Evolutionary conservation across 1,140 invertebrate genomes (phyloP).

Genomic region (Paralvinella palmiformis): DNA sequence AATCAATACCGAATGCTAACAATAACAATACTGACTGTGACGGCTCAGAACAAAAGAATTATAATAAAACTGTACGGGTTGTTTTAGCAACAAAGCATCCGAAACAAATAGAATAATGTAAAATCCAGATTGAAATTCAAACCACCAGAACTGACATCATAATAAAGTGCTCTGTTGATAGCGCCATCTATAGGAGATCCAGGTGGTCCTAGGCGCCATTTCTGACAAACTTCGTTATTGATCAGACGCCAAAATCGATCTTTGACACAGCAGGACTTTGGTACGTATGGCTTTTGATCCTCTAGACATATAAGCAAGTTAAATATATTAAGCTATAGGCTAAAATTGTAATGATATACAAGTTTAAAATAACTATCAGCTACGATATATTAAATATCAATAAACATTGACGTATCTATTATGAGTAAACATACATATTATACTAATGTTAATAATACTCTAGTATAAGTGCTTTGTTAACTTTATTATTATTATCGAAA

Average conservation of each 20-base stretch:
- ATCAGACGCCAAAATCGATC: constrained; percentile 14
- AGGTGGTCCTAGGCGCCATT: constrained; percentile 17
- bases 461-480: too few species aligned
- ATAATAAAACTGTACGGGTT: background rate
- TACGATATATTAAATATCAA: too few species aligned
- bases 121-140: background rate
- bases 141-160: constrained; percentile 7
- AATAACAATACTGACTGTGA: background rate
- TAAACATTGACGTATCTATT: too few species aligned
- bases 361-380: too few species aligned
- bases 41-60: background rate
- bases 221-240: constrained; percentile 18
- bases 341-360: too few species aligned
- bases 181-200: constrained; percentile 16
- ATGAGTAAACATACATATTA: too few species aligned
- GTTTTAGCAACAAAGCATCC: background rate
- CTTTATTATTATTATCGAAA: too few species aligned
- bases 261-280: constrained; percentile 19
- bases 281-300: constrained; percentile 18
- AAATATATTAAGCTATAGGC: too few species aligned
- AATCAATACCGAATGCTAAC: background rate
- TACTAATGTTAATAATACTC: too few species aligned
- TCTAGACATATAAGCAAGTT: too few species aligned
- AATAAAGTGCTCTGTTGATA: constrained; percentile 17
- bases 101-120: background rate